Evolutionary conservation across 2,113 vertebrate genomes (phyloP).

Genomic region (Elephas maximus): DNA sequence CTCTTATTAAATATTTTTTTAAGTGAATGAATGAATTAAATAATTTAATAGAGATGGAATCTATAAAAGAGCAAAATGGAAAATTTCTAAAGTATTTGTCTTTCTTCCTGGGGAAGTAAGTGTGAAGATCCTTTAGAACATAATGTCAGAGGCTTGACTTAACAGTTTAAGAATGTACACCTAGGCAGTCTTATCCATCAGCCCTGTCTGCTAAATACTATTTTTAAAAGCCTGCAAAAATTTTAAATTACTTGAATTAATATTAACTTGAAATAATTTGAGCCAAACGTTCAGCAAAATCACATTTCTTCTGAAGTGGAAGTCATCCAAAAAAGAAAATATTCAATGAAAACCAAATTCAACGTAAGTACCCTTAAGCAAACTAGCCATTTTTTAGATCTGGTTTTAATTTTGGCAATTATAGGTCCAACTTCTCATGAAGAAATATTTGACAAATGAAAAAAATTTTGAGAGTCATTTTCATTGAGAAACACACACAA

Average conservation of each 20-base stretch:
- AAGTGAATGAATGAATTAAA: not conserved
- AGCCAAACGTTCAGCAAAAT: not conserved
- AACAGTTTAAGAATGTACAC: not conserved
- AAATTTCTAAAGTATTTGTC: not conserved
- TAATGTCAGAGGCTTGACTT: not conserved
- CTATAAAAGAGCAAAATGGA: not conserved
- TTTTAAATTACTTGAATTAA: conserved; percentile 3
- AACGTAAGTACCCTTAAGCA: not conserved
- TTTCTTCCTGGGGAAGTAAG: not conserved
- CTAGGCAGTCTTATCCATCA: not conserved
- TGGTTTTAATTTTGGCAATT: conserved; percentile 3
- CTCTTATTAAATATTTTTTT: not conserved
- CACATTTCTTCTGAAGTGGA: not conserved
- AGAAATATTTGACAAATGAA: not conserved
- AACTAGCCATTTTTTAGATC: not conserved
- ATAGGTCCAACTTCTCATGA: not conserved
- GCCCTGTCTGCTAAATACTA: not conserved
- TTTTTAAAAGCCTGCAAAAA: not conserved
- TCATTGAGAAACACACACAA: not conserved
- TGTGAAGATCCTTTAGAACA: not conserved
- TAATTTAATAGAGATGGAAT: not conserved
- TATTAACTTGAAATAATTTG: not conserved
- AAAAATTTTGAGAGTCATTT: not conserved
- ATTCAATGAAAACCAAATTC: not conserved
- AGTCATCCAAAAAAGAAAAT: not conserved